Evolutionary conservation across 37 sponge, comb jelly and placozoan species (phyloP).

Genomic region (Chondrosia reniformis): DNA sequence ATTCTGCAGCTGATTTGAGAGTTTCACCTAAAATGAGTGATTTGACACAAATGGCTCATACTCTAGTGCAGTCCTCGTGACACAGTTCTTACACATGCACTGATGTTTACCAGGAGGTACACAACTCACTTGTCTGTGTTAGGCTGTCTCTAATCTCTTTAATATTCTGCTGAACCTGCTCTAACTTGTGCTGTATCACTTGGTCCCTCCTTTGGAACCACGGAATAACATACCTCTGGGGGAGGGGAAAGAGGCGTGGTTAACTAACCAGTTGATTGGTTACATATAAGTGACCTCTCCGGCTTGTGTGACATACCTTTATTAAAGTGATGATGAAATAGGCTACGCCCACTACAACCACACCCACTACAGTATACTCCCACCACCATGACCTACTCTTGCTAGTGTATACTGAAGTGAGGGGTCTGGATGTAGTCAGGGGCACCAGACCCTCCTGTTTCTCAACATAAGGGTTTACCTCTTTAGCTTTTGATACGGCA

Average conservation of each 20-base stretch:
- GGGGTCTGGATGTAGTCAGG: conserved; percentile 20
- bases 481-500: conserved; percentile 28
- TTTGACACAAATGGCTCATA: too few relatives aligned
- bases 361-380: conserved; percentile 32
- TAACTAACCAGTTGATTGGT: too few relatives aligned
- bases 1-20: too few relatives aligned
- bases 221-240: conserved; percentile 15
- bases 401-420: background rate
- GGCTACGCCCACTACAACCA: conserved; percentile 45
- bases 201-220: conserved; percentile 13
- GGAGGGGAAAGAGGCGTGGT: background rate
- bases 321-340: conserved; percentile 33
- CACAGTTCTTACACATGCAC: too few relatives aligned
- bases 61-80: too few relatives aligned
- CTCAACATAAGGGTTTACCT: background rate
- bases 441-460: background rate
- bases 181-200: conserved; percentile 5
- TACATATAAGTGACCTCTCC: too few relatives aligned
- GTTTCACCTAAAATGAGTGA: too few relatives aligned
- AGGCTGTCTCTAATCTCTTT: background rate
- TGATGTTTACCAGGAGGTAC: too few relatives aligned
- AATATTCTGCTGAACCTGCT: background rate
- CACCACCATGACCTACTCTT: conserved; percentile 19
- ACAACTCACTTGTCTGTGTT: conserved; percentile 13
- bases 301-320: conserved; percentile 17